Percentiles rank a stretch among this genome's conserved stretches.
phyloP scores from a whole-genome alignment of 2,888 invertebrate species.

The Acleris laterana region DNA sequence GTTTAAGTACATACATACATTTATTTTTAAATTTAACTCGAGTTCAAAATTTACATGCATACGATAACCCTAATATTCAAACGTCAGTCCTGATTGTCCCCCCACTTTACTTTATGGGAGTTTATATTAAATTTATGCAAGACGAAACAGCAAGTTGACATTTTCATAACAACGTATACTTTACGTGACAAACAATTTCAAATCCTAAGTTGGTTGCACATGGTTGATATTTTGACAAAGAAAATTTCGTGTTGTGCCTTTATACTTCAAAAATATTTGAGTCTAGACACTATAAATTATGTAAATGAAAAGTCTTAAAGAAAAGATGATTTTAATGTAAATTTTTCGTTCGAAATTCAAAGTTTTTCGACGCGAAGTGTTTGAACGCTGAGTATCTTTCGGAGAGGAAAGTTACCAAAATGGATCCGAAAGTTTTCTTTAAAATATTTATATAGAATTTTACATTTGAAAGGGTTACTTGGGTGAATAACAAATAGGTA shows the following conservation, averaged over 20 bases:
- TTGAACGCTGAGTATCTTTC: constrained; percentile 8
- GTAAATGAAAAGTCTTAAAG: constrained; percentile 35
- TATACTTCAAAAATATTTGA: constrained; percentile 1
- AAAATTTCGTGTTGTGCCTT: constrained; percentile 11
- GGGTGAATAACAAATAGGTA: too few relatives aligned
- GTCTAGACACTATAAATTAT: constrained; percentile 40
- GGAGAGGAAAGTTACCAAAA: constrained; percentile 16
- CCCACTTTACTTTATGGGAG: constrained; percentile 22
- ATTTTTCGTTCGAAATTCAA: constrained; percentile 28
- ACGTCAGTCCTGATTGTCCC: constrained; percentile 10
- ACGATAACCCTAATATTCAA: constrained; percentile 16
- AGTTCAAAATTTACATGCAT: constrained; percentile 37
- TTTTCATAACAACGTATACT: constrained; percentile 18
- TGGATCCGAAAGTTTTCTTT: constrained; percentile 9
- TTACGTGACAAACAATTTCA: neutral
- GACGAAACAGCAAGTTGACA: constrained; percentile 14
- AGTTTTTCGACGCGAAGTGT: constrained; percentile 14
- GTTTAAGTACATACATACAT: too few relatives aligned
- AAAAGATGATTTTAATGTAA: constrained; percentile 33
- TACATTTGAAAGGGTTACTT: neutral
- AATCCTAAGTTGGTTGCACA: neutral
- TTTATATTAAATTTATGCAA: constrained; percentile 34
- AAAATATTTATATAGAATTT: constrained; percentile 4
- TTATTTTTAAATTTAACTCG: too few relatives aligned
- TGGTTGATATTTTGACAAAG: constrained; percentile 1